Base-by-base conservation (phyloP, 23 tunicate species). In the Ciona savignyi region DNA sequence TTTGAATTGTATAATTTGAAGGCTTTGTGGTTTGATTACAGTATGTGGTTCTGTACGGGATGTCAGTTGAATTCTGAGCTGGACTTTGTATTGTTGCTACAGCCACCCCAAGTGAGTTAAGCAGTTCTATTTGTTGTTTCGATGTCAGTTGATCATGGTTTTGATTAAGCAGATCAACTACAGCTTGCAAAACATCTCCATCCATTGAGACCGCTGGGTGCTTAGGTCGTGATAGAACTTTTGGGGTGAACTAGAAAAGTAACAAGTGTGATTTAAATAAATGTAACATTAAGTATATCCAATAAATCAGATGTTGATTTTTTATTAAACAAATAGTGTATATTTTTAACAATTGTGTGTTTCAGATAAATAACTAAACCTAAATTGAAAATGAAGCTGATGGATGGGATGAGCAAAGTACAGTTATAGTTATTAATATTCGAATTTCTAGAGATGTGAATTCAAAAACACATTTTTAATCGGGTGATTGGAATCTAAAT, bases 21-120 rank as follows among this genome's bases (percentile, higher is more conserved):
- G 28, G 28, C 22, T 63, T 63, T 42, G 56, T 42, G 28, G 15
- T 63, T 63, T 63, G 26, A 22, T 63, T 63, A 15, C 56, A 42
- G 15, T 42, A 42, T 6, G 56, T 42, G 26, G 29, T 71, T 35
- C 27, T 71, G 29, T 4, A 71, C 3, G 63, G 32, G 31, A 27
- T 34, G 4, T 30, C 66, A 15, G 31, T 15, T 27, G 32, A 2
- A 0, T 64, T 28, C 15, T 82, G 74, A 0, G 32, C 75, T 30
- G 87, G 80, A 49, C 67, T 82, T 32, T 74, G 66, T 27, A 74
- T 78, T 1, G 87, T 82, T 62, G 87, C 87, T 11, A 88, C 86
- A 51, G 79, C 62, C 15, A 88, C 79, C 4, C 87, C 87, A 33
- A 88, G 72, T 2, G 96, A 88, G 32, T 77, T 80, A 19, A 88